Base-by-base conservation (phyloP, 2,797 vertebrate species). In the Paratrypauchen microcephalus region DNA sequence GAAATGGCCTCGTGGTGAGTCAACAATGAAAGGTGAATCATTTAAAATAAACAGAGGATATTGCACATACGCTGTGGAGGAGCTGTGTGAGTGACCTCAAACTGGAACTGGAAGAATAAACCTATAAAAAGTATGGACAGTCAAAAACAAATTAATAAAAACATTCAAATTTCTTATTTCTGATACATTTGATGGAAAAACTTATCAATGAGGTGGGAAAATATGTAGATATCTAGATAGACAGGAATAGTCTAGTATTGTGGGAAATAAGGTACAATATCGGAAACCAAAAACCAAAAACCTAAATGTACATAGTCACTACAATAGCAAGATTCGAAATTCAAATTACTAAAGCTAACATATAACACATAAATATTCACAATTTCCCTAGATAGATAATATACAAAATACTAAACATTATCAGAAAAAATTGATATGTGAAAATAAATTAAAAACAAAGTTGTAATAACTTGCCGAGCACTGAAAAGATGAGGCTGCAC, bases 381-480 rank as follows among this genome's bases (percentile, higher is more conserved):
- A 28, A 18, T 57, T 28, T 5, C 5, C 24, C 26, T 16, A 23
- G 1, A 57, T 15, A 57, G 1, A 15, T 15, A 15, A 15, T 26
- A 54, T 26, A 26, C 18, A n/a, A 11, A 32, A 21, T 23, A n/a
- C 21, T 12, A 36, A 39, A 61, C 58, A 5, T 56, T 23, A 2
- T 18, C 16, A 59, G 16, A 36, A 18, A n/a, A 12, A 36, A 36
- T 32, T 4, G 3, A 21, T 13, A 21, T 21, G 32, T 60, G 21
- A 63, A 8, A 45, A 12, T 21, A 62, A 8, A 24, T 4, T 12
- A 62, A 8, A 18, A 5, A 50, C 12, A 28, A 1, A 24, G 41
- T 1, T 56, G 32, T 41, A 4, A 65, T n/a, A 58, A 77, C 82
- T 81, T 65, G 80, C 84, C 76, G 39, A 86, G 57, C 48, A 82